phyloP scores from a whole-genome alignment of 2,888 invertebrate species.

The Pyrrhosoma nymphula region DNA sequence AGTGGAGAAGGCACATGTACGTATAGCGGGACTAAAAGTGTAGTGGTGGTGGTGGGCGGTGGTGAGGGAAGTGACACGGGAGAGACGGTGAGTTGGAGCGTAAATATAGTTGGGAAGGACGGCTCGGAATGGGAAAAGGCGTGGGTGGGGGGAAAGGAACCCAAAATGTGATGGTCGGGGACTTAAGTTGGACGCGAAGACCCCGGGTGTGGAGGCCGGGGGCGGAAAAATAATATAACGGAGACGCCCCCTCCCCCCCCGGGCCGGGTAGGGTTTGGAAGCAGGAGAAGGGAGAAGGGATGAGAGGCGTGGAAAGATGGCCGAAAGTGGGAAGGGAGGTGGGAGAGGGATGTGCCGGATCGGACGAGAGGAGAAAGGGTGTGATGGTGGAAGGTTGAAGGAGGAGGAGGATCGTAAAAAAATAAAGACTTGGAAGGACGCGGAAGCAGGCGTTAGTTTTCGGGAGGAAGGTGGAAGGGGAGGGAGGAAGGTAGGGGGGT shows the following conservation, averaged over 20 bases:
- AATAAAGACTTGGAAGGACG: not conserved
- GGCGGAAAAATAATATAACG: slow-evolving; percentile 16
- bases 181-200: slow-evolving; percentile 11
- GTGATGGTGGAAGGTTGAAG: not conserved
- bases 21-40: not conserved
- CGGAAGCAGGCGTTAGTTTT: not conserved
- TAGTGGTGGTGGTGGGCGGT: not conserved
- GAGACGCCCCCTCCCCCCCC: not conserved
- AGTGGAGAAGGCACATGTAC: not conserved
- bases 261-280: not conserved
- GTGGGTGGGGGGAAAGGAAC: not conserved
- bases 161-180: not conserved
- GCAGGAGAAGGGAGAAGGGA: not conserved
- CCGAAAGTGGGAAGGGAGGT: not conserved
- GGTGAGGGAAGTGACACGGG: not conserved
- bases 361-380: not conserved
- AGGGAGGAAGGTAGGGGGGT: not conserved
- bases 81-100: slow-evolving; percentile 13
- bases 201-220: not conserved
- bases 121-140: not conserved
- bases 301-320: not conserved
- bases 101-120: slow-evolving; percentile 22
- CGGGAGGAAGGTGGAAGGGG: not conserved
- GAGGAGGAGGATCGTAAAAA: not conserved
- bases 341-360: not conserved